Evolutionary conservation across 2,797 vertebrate genomes (phyloP).

Genomic region (Muraenolepis orangiensis): DNA sequence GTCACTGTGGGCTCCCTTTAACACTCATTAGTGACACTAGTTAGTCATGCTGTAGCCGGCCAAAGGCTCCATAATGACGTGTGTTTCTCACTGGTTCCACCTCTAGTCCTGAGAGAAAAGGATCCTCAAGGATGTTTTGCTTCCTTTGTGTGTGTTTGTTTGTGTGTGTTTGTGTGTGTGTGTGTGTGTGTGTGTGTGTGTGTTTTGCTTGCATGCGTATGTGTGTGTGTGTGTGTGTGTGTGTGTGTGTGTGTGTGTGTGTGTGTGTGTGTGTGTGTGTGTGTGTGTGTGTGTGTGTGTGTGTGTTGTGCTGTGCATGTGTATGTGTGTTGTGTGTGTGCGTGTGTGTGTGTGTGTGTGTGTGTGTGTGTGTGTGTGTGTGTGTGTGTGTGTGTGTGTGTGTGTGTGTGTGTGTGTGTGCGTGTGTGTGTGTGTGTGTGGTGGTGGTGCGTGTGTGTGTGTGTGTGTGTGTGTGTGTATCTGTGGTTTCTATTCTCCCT

Average conservation of each 20-base stretch:
- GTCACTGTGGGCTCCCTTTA: neutral
- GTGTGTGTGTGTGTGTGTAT: conserved; percentile 15
- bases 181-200: conserved; percentile 9
- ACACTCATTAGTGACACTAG: no score
- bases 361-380: neutral
- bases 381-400: neutral
- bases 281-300: neutral
- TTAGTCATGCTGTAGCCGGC: conserved; percentile 12
- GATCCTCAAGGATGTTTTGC: neutral
- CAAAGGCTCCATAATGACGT: conserved; percentile 18
- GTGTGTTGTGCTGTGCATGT: neutral
- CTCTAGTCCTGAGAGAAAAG: conserved; percentile 24
- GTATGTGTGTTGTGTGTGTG: conserved; percentile 13
- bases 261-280: neutral
- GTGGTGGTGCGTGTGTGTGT: conserved; percentile 9
- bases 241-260: neutral
- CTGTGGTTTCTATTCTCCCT: conserved; percentile 27
- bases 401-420: neutral
- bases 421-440: conserved; percentile 18
- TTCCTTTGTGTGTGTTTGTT: neutral
- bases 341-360: neutral
- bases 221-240: neutral
- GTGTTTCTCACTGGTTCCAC: conserved; percentile 21
- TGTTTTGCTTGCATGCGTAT: neutral
- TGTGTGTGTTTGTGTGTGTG: conserved; percentile 6